Percentiles rank a stretch among this genome's conserved stretches.
phyloP scores from a whole-genome alignment of 53 echinoderm and acorn worm species.

The Actinopyga echinites region DNA sequence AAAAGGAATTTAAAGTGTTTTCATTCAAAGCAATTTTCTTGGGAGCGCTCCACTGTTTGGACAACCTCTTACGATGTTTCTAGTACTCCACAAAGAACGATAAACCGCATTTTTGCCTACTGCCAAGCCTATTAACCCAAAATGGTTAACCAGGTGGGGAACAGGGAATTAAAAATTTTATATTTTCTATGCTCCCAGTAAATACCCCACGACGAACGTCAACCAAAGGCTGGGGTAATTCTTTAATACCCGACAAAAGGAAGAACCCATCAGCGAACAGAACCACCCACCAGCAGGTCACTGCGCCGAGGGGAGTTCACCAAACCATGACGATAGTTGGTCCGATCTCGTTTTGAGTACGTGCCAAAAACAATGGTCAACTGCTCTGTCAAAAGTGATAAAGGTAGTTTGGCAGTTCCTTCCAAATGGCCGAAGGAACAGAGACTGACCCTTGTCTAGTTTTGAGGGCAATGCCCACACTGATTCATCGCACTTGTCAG shows the following conservation, averaged over 20 bases:
- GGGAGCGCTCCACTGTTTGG: no score
- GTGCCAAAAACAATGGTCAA: conserved; percentile 8
- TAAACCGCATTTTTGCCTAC: no score
- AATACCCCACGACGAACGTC: neutral
- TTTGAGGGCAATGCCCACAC: conserved; percentile 3
- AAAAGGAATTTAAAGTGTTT: no score
- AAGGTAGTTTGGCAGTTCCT: neutral
- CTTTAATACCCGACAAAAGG: neutral
- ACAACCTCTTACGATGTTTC: no score
- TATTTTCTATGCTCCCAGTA: neutral
- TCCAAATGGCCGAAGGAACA: neutral
- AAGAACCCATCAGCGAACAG: neutral
- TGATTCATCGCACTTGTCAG: neutral
- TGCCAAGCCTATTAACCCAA: neutral
- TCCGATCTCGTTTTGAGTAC: neutral
- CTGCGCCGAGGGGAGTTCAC: neutral
- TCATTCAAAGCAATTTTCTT: no score
- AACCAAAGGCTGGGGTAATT: neutral
- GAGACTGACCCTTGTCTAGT: conserved; percentile 12
- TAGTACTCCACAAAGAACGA: no score
- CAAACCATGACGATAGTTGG: conserved; percentile 22
- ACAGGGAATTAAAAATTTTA: neutral
- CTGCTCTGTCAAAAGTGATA: neutral
- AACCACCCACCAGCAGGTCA: conserved; percentile 34
- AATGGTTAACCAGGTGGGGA: neutral